These are phyloP conservation scores for Ophiodon elongatus DNA, from an alignment of 2,113 vertebrate species.

Conservation along the genomic window DNA sequence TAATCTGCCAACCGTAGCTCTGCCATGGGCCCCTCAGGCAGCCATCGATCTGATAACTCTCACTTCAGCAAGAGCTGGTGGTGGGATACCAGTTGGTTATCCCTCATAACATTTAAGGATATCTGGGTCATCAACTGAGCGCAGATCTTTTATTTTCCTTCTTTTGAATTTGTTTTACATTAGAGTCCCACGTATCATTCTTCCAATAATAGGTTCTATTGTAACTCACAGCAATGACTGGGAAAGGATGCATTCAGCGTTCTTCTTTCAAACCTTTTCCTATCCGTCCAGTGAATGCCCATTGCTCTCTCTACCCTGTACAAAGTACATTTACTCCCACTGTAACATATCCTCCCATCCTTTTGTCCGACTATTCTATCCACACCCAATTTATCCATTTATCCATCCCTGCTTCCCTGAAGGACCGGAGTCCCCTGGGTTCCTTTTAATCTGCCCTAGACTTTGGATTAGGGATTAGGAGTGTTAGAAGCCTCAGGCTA, in stretches of 20 bases:
- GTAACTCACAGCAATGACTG: background rate
- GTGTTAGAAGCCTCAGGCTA: conserved; percentile 34
- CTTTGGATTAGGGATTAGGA: conserved; percentile 80
- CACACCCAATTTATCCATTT: conserved; percentile 28
- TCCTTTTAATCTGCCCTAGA: conserved; percentile 76
- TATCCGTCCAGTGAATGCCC: background rate
- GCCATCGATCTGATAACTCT: background rate
- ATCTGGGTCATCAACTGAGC: background rate
- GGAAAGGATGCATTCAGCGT: background rate
- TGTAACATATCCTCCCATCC: background rate
- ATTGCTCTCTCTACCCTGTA: background rate
- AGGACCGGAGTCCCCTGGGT: conserved; percentile 45
- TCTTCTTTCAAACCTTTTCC: background rate
- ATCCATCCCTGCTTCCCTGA: conserved; percentile 39
- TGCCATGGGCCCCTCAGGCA: conserved; percentile 42
- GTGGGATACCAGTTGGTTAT: background rate
- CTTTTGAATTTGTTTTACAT: background rate
- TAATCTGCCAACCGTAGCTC: conserved; percentile 65
- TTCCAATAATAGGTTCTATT: background rate
- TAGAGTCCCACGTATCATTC: background rate
- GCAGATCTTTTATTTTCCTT: background rate
- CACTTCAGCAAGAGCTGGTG: background rate
- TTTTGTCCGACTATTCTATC: conserved; percentile 9
- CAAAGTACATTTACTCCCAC: background rate
- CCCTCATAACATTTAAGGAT: background rate